Base-by-base conservation (phyloP, 2,797 vertebrate genomes). In the Anableps anableps region DNA sequence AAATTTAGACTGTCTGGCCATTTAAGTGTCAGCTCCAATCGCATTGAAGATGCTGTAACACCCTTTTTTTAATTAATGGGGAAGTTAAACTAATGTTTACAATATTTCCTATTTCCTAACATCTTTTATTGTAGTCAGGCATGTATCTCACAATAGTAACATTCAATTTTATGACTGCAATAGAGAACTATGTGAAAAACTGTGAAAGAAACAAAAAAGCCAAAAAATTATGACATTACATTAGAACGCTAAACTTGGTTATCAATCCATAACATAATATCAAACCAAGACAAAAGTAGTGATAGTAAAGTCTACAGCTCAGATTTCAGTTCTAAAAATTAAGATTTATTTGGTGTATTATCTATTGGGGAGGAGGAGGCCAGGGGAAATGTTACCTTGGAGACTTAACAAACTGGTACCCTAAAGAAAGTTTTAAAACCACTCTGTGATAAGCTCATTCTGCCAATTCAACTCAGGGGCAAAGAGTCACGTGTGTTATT, bases 1-100 rank as follows among this genome's bases (percentile, higher is more conserved):
- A 91, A 93, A 95, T 92, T 90, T 86, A 89, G 84, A 86, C 83
- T 86, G 81, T 88, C 77, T n/a, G 50, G 84, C 76, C 50, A 88
- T 92, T 83, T 60, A 88, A 58, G 4, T 92, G 81, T 80, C 17
- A 21, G 64, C 86, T 88, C 86, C 91, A 93, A 94, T 93, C 88
- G 90, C 92, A 95, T 95, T 94, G 93, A 93, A 86, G 51, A 74
- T 88, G 50, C 55, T 80, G 60, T 77, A 81, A 84, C 90, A 85
- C 84, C 83, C 74, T 79, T 84, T 85, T 41, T 38, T 84, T 76
- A 85, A 60, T 38, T 45, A 82, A 76, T 26, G 19, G 38, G 21
- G 21, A 68, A 41, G 21, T 43, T 41, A 26, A 36, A 19, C 41
- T 41, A 41, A 36, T 14, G 21, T 26, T 68, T 72, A 80, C 76